Conservation (phyloP, 2,888 invertebrate species). For the Diaperis boleti region DNA sequence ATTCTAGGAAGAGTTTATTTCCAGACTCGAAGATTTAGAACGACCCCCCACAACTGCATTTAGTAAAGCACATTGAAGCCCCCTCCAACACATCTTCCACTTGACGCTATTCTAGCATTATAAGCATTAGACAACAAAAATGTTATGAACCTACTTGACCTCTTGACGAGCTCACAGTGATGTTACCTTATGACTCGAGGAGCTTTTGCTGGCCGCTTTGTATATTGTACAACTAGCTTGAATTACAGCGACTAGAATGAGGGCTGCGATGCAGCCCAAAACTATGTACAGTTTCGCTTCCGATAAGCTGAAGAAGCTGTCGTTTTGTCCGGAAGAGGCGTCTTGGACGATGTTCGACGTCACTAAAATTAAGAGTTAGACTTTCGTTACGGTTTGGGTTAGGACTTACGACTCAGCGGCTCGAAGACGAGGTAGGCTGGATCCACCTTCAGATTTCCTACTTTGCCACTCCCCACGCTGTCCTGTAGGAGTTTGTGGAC, state of each 20-base stretch:
- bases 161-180: constrained; percentile 61
- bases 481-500: constrained; percentile 75
- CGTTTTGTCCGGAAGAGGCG: constrained; percentile 62
- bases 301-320: constrained; percentile 74
- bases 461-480: constrained; percentile 78
- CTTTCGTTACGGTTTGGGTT: neutral
- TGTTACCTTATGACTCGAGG: constrained; percentile 78
- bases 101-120: no score
- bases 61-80: constrained; percentile 8
- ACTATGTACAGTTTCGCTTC: constrained; percentile 85
- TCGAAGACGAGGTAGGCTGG: constrained; percentile 83
- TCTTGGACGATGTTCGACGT: constrained; percentile 67
- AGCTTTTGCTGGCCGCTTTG: constrained; percentile 72
- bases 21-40: no score
- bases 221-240: constrained; percentile 89
- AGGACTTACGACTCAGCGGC: constrained; percentile 76
- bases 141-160: constrained; percentile 59
- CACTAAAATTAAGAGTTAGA: constrained; percentile 65
- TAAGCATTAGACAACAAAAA: constrained; percentile 42
- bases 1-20: no score
- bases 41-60: no score
- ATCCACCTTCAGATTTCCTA: constrained; percentile 85
- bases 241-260: constrained; percentile 82
- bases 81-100: no score
- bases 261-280: constrained; percentile 82